Evolutionary conservation across 2,888 invertebrate genomes (phyloP).

Genomic region (Erannis defoliaria): DNA sequence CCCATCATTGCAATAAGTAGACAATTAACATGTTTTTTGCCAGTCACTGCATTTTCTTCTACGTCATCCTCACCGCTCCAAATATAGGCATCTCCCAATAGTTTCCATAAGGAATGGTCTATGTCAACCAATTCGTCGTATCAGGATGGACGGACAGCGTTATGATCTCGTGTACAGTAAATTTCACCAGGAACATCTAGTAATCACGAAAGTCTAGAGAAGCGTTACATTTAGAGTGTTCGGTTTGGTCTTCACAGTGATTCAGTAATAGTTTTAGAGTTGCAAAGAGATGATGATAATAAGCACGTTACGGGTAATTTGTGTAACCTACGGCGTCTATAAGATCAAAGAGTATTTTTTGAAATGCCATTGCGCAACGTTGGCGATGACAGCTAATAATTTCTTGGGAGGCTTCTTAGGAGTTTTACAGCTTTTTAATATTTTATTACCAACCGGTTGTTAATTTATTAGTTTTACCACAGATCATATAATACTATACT

Average conservation of each 20-base stretch:
- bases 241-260: not conserved
- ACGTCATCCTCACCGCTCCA: not conserved
- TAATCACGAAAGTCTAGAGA: too few relatives aligned
- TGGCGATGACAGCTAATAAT: constrained; percentile 18
- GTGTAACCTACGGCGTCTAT: too few relatives aligned
- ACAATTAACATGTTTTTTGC: not conserved
- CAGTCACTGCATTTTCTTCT: not conserved
- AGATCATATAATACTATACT: too few relatives aligned
- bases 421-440: constrained; percentile 16
- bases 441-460: constrained; percentile 15
- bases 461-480: constrained; percentile 26
- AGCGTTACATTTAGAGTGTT: not conserved
- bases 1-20: constrained; percentile 1
- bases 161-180: not conserved
- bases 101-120: not conserved
- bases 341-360: not conserved
- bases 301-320: too few relatives aligned
- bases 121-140: not conserved
- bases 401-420: not conserved
- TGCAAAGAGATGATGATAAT: not conserved
- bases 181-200: too few relatives aligned
- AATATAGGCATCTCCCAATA: not conserved
- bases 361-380: constrained; percentile 15
- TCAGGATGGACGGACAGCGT: too few relatives aligned
- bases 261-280: not conserved